Evolutionary conservation across 2,888 invertebrate species (phyloP).

Genomic region (Cerceris ruficornis): DNA sequence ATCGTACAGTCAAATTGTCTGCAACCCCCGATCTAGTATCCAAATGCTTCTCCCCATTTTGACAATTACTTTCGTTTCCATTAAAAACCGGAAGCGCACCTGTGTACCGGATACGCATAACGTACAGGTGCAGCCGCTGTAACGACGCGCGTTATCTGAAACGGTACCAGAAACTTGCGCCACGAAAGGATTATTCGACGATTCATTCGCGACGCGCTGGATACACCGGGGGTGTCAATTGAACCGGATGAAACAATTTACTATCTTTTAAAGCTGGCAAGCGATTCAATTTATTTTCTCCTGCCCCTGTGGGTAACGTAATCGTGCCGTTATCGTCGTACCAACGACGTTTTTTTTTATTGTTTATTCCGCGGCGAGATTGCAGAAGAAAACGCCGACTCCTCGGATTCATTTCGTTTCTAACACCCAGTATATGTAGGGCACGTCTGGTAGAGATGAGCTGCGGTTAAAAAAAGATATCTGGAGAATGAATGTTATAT

Average conservation of each 20-base stretch:
- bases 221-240: conserved; percentile 74
- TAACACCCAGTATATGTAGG: background rate
- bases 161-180: conserved; percentile 16
- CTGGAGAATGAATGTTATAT: too few species aligned
- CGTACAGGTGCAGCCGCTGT: conserved; percentile 67
- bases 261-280: conserved; percentile 76
- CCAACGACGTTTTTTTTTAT: conserved; percentile 28
- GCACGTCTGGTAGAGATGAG: too few species aligned
- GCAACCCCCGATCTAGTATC: conserved; percentile 17
- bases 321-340: conserved; percentile 41
- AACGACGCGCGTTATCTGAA: conserved; percentile 39
- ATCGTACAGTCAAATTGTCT: conserved; percentile 11
- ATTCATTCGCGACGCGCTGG: conserved; percentile 61
- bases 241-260: conserved; percentile 80
- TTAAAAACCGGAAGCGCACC: conserved; percentile 72
- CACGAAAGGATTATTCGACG: conserved; percentile 58
- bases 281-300: conserved; percentile 79
- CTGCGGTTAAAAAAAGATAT: too few species aligned
- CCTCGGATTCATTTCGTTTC: too few species aligned
- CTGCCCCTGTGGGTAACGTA: conserved; percentile 63
- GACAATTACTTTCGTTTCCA: conserved; percentile 43
- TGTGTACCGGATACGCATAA: conserved; percentile 73
- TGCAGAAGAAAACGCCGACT: too few species aligned
- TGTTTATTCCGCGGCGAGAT: background rate
- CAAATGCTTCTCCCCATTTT: conserved; percentile 21